Evolutionary conservation across 2,113 vertebrate genomes (phyloP).

Genomic region (Donacobius atricapilla): DNA sequence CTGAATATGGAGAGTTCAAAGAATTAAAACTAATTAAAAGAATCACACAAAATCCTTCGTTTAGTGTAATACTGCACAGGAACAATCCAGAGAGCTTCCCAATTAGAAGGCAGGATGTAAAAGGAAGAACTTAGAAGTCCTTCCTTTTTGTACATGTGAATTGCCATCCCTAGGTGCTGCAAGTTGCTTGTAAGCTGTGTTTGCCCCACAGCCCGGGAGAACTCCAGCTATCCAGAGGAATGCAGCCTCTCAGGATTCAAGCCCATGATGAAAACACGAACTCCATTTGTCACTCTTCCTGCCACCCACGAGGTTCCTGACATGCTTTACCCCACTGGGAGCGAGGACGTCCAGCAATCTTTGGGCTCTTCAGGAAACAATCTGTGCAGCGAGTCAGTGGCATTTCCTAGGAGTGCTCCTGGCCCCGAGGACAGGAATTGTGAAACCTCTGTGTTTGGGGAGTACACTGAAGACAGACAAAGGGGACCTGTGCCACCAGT

Average conservation of each 20-base stretch:
- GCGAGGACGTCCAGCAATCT: neutral
- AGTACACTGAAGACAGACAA: neutral
- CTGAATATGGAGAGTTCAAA: neutral
- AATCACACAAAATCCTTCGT: neutral
- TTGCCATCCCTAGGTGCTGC: neutral
- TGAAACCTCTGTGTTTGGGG: neutral
- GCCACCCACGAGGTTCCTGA: neutral
- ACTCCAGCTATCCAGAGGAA: neutral
- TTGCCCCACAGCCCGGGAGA: slow-evolving; percentile 44
- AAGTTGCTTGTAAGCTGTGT: neutral
- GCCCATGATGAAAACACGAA: neutral
- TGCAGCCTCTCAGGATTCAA: neutral
- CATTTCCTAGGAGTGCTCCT: neutral
- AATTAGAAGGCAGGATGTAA: neutral
- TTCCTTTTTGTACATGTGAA: neutral
- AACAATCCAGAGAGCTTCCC: neutral
- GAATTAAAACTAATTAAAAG: neutral
- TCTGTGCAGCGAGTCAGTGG: neutral
- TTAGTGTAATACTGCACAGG: neutral
- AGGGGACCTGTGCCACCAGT: neutral
- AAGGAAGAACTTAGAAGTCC: neutral
- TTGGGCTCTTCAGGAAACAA: neutral
- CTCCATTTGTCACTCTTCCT: slow-evolving; percentile 36
- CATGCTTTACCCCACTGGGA: neutral
- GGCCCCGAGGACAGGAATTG: slow-evolving; percentile 29